A percentile compares a stretch with the other conserved stretches of the same genome.
phyloP scores from a whole-genome alignment of 2,797 vertebrate genomes.

The Spheniscus humboldti region DNA sequence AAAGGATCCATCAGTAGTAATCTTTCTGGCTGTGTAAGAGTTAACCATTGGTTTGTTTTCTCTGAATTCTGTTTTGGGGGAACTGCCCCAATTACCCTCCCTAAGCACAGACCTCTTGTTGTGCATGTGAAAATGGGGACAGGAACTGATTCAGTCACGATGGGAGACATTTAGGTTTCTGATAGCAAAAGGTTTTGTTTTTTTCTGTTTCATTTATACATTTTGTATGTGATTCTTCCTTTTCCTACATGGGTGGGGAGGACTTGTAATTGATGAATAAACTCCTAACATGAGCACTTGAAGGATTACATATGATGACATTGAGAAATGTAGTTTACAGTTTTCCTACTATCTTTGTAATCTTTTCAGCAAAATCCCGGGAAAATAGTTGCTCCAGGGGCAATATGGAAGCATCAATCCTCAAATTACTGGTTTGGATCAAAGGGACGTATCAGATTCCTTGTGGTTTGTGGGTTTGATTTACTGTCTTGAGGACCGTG shows the following conservation, averaged over 20 bases:
- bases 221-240: not conserved
- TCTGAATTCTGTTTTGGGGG: not conserved
- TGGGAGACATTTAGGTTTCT: not conserved
- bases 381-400: not conserved
- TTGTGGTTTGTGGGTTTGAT: not conserved
- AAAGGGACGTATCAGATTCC: not conserved
- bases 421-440: not conserved
- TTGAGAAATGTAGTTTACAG: not conserved
- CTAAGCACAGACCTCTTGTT: not conserved
- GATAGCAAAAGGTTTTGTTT: not conserved
- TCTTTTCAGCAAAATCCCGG: not conserved
- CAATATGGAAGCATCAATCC: not conserved
- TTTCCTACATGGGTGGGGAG: not conserved
- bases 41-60: not conserved
- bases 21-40: not conserved
- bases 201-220: not conserved
- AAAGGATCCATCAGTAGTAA: not conserved
- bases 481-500: not conserved
- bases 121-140: not conserved
- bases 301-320: not conserved
- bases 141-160: not conserved
- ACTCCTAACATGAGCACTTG: not conserved
- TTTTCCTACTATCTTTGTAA: not conserved
- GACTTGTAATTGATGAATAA: not conserved
- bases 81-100: not conserved